These are phyloP conservation scores for Portunus trituberculatus DNA, from an alignment of 1,140 invertebrate species.

Conservation along the genomic window DNA sequence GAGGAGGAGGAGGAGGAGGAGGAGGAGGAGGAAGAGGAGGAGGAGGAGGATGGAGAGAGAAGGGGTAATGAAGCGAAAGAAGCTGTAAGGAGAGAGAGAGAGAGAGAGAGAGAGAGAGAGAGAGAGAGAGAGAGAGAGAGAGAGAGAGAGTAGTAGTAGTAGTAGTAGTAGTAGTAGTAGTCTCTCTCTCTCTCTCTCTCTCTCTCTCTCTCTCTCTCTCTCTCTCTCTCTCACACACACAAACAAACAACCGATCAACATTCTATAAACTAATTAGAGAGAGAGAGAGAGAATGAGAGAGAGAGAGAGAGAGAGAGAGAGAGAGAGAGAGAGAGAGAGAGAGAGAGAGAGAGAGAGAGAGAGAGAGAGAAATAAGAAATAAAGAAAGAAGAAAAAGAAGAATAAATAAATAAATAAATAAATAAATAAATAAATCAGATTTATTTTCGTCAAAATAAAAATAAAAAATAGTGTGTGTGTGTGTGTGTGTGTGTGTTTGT, in stretches of 20 bases:
- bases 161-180: too few relatives aligned
- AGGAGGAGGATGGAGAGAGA: background rate
- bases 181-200: too few relatives aligned
- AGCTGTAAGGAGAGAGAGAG: background rate
- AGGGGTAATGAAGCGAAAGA: background rate
- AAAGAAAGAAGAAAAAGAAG: background rate
- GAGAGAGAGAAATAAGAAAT: background rate
- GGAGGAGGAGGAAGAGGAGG: background rate
- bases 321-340: too few relatives aligned
- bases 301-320: too few relatives aligned
- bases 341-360: too few relatives aligned
- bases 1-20: background rate
- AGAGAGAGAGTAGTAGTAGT: conserved; percentile 20
- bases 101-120: background rate
- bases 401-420: background rate
- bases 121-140: conserved; percentile 20
- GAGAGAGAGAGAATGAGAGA: too few relatives aligned
- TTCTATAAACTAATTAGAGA: too few relatives aligned
- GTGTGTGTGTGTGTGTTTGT: background rate
- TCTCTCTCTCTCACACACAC: too few relatives aligned
- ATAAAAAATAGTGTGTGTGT: background rate
- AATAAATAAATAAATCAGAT: background rate
- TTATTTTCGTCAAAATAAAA: background rate
- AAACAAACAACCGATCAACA: too few relatives aligned
- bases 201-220: too few relatives aligned